phyloP scores from a whole-genome alignment of 2,113 vertebrate species.

The Paracanthobrama guichenoti region DNA sequence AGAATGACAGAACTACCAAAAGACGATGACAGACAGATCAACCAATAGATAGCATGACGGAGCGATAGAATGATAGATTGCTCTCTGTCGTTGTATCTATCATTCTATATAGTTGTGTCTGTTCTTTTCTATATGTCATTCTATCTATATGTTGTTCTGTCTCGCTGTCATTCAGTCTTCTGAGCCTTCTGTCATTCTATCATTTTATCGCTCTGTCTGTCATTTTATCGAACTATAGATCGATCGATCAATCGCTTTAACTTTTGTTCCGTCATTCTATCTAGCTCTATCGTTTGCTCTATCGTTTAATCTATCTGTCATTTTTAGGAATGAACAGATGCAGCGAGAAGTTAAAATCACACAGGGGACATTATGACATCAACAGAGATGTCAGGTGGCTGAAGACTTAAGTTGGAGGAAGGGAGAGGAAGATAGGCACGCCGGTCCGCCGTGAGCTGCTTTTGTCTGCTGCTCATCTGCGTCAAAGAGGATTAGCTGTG shows the following conservation, averaged over 20 bases:
- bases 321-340: constrained; percentile 11
- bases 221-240: background rate
- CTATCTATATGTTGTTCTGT: background rate
- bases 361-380: background rate
- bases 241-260: too few species aligned
- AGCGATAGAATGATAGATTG: background rate
- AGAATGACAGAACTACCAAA: too few species aligned
- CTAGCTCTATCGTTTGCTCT: background rate
- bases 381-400: background rate
- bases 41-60: background rate
- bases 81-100: too few species aligned
- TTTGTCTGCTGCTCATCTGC: constrained; percentile 69
- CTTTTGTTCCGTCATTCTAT: background rate
- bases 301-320: background rate
- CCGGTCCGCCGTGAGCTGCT: constrained; percentile 5
- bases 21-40: too few species aligned
- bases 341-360: background rate
- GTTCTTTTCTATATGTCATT: background rate
- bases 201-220: background rate
- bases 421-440: background rate
- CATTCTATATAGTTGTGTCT: too few species aligned
- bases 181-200: background rate
- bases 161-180: background rate
- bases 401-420: constrained; percentile 28
- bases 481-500: constrained; percentile 70